A percentile compares a stretch with the other conserved stretches of the same genome.
phyloP scores from a whole-genome alignment of 2,888 invertebrate species.

The Quadroppia sp. region DNA sequence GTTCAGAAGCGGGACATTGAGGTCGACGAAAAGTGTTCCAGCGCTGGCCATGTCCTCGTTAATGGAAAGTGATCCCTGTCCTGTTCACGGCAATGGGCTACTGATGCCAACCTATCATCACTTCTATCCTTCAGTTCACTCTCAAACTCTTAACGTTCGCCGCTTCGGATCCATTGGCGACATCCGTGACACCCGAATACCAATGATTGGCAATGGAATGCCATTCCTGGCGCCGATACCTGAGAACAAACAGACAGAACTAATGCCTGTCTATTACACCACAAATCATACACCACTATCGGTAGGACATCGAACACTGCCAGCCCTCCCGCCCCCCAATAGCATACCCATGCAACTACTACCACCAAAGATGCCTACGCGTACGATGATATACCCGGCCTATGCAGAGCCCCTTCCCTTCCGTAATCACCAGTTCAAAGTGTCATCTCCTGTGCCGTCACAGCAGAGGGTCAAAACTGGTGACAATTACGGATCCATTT shows the following conservation, averaged over 20 bases:
- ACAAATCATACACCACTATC: neutral
- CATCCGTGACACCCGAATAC: constrained; percentile 12
- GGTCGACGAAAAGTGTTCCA: constrained; percentile 48
- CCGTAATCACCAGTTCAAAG: neutral
- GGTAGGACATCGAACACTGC: neutral
- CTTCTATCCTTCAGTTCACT: neutral
- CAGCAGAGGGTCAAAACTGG: neutral
- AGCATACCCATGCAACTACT: constrained; percentile 5
- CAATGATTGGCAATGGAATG: neutral
- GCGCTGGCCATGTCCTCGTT: constrained; percentile 45
- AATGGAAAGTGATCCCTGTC: constrained; percentile 48
- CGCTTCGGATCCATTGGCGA: constrained; percentile 10
- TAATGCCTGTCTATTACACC: constrained; percentile 26
- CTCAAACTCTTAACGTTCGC: neutral
- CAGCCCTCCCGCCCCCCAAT: constrained; percentile 26
- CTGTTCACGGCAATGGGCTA: constrained; percentile 47
- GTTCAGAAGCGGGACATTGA: constrained; percentile 43
- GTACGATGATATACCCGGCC: constrained; percentile 20
- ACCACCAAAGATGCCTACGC: neutral
- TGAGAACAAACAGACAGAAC: constrained; percentile 1
- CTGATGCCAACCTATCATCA: constrained; percentile 22
- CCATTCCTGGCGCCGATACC: constrained; percentile 21
- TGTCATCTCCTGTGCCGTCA: constrained; percentile 30
- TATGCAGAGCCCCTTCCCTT: constrained; percentile 27
- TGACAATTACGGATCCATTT: neutral